Conservation (phyloP, 1,140 invertebrate species). For the Zaprionus tsacasi region DNA sequence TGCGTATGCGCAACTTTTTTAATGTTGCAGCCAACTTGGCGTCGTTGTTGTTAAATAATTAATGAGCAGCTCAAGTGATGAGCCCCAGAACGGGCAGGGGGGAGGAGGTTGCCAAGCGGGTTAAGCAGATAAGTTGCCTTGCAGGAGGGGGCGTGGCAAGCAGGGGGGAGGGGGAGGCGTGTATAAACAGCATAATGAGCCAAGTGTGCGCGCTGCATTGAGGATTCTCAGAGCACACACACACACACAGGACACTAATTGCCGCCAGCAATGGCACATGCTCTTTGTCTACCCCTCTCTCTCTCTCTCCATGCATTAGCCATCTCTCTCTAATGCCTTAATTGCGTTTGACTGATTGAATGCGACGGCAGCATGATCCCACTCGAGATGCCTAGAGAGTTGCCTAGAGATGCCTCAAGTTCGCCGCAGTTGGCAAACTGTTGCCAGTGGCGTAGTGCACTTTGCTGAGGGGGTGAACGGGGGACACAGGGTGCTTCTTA, state of each 20-base stretch:
- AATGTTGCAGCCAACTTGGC: slow-evolving; percentile 62
- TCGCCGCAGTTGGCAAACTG: neutral
- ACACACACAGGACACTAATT: slow-evolving; percentile 54
- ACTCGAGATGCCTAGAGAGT: slow-evolving; percentile 13
- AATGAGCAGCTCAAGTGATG: slow-evolving; percentile 66
- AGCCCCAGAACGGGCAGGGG: neutral
- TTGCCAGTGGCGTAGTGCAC: neutral
- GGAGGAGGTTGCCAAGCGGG: neutral
- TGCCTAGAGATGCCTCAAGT: neutral
- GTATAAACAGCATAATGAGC: slow-evolving; percentile 72
- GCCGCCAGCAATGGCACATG: slow-evolving; percentile 40
- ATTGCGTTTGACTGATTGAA: slow-evolving; percentile 77
- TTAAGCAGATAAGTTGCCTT: neutral
- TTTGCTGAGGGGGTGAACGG: too few relatives aligned
- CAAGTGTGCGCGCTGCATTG: slow-evolving; percentile 31
- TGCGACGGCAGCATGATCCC: slow-evolving; percentile 54
- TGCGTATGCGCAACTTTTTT: slow-evolving; percentile 76
- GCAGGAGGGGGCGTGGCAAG: neutral
- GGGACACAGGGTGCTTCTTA: neutral
- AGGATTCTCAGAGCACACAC: slow-evolving; percentile 19
- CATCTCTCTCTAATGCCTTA: slow-evolving; percentile 61
- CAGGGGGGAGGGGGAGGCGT: neutral
- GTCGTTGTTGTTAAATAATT: slow-evolving; percentile 69
- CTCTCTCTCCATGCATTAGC: too few relatives aligned
- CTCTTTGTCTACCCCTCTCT: neutral